A percentile compares a stretch with the other conserved stretches of the same genome.
These are phyloP conservation scores for Dufourea novaeangliae DNA, from an alignment of 1,140 invertebrate genomes.

Conservation along the genomic window DNA sequence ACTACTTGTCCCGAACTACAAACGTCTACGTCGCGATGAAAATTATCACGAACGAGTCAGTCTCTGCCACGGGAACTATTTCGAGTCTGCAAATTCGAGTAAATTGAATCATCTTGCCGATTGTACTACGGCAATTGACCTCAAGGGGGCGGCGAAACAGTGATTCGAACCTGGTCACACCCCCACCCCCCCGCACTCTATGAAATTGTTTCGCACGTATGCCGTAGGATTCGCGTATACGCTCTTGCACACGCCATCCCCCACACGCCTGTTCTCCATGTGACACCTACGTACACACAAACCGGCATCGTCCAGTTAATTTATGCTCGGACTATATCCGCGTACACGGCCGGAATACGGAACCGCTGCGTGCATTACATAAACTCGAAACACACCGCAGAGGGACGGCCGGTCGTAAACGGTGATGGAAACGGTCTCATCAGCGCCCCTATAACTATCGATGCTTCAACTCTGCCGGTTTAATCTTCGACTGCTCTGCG, in stretches of 20 bases:
- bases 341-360: constrained; percentile 60
- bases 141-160: constrained; percentile 30
- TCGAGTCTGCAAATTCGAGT: too few relatives aligned
- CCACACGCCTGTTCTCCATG: not conserved
- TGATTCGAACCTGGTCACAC: constrained; percentile 13
- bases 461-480: constrained; percentile 53
- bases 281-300: constrained; percentile 12
- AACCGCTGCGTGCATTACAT: constrained; percentile 69
- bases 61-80: too few relatives aligned
- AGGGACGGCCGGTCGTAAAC: constrained; percentile 55
- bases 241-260: not conserved
- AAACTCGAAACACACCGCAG: constrained; percentile 69
- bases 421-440: constrained; percentile 68
- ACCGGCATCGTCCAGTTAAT: constrained; percentile 63
- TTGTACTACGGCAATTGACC: constrained; percentile 27
- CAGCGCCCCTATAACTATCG: constrained; percentile 65
- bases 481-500: constrained; percentile 41
- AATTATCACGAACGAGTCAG: too few relatives aligned
- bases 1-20: too few relatives aligned
- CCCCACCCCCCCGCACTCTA: not conserved
- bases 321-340: constrained; percentile 66
- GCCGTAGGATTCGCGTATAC: constrained; percentile 14
- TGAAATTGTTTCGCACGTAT: constrained; percentile 40
- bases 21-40: too few relatives aligned
- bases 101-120: constrained; percentile 41